phyloP scores from a whole-genome alignment of 2,888 invertebrate genomes.

The Lacanobia oleracea region DNA sequence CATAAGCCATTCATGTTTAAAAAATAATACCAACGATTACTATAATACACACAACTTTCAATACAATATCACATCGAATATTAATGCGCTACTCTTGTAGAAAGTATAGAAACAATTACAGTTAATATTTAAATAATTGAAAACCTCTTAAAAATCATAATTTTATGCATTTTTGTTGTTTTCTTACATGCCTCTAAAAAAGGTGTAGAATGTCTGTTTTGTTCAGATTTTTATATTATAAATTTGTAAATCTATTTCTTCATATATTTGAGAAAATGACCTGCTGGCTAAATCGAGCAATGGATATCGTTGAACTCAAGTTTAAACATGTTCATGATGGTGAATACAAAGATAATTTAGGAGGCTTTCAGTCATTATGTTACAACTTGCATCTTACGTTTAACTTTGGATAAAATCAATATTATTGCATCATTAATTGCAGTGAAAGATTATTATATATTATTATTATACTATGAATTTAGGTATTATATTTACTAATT shows the following conservation, averaged over 20 bases:
- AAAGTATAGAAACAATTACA: too few relatives aligned
- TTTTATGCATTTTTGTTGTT: too few relatives aligned
- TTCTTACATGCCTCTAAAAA: too few relatives aligned
- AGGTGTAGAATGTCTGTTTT: too few relatives aligned
- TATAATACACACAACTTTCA: slow-evolving; percentile 50
- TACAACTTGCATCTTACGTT: not conserved
- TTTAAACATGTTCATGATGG: not conserved
- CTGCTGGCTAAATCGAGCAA: not conserved
- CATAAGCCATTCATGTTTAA: too few relatives aligned
- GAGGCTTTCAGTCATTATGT: not conserved
- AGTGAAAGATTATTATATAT: not conserved
- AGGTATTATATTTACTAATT: not conserved
- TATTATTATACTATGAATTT: not conserved
- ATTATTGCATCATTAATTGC: not conserved
- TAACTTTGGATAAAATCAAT: not conserved
- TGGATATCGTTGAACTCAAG: not conserved
- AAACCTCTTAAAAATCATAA: not conserved
- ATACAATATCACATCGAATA: slow-evolving; percentile 72
- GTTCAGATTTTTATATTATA: too few relatives aligned
- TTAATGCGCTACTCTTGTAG: too few relatives aligned
- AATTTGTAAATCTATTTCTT: not conserved
- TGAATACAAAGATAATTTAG: not conserved
- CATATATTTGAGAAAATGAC: not conserved
- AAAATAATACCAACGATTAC: too few relatives aligned
- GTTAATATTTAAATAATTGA: slow-evolving; percentile 30